Percentiles rank a stretch among this genome's conserved stretches.
These are phyloP conservation scores for Campopleginae sp. DNA, from an alignment of 2,888 invertebrate genomes.

Conservation along the genomic window DNA sequence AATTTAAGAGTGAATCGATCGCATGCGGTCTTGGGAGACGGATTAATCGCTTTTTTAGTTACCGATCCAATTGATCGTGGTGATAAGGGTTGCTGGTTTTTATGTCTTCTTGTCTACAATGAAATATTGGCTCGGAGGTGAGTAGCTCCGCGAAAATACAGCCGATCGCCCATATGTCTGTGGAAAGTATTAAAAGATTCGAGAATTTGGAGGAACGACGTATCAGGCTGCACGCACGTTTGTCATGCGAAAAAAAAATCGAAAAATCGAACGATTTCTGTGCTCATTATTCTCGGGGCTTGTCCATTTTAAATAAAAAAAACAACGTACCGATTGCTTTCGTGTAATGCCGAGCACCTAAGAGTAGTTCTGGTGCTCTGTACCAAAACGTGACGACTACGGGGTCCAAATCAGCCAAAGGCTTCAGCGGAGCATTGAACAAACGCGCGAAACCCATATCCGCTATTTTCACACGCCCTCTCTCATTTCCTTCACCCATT, in stretches of 20 bases:
- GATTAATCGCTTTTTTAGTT: constrained; percentile 49
- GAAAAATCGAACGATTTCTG: neutral
- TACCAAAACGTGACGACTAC: constrained; percentile 99
- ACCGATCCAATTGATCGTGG: constrained; percentile 97
- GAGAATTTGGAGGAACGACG: neutral
- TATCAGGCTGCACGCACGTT: neutral
- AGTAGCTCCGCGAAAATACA: constrained; percentile 99
- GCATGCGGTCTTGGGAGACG: neutral
- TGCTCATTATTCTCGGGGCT: neutral
- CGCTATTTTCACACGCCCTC: constrained; percentile 98
- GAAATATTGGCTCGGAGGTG: constrained; percentile 99
- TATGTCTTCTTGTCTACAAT: constrained; percentile 99
- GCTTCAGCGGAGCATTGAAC: constrained; percentile 98
- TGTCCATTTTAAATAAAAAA: neutral
- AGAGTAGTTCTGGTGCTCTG: constrained; percentile 96
- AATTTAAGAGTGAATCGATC: constrained; percentile 16
- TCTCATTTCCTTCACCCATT: constrained; percentile 99
- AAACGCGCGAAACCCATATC: constrained; percentile 99
- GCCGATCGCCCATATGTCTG: constrained; percentile 99
- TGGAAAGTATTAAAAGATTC: neutral
- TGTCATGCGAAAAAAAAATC: too few species aligned
- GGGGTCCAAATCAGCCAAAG: constrained; percentile 98
- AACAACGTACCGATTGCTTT: constrained; percentile 93
- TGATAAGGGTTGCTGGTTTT: constrained; percentile 99
- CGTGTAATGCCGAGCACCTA: constrained; percentile 98